A percentile compares a stretch with the other conserved stretches of the same genome.
Conservation (phyloP, 1,140 invertebrate species). For the Pararge aegeria region DNA sequence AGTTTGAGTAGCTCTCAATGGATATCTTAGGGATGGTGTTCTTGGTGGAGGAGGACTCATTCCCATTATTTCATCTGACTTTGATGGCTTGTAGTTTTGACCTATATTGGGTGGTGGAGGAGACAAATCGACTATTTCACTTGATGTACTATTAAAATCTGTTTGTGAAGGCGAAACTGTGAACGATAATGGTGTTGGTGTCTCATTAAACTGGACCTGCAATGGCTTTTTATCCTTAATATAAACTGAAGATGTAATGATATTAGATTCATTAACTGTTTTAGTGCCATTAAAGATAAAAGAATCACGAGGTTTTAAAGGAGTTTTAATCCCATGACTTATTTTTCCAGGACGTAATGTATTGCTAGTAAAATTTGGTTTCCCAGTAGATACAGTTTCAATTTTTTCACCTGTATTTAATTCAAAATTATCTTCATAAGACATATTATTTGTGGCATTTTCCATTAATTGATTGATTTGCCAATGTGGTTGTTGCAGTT, state of each 20-base stretch:
- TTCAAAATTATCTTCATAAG: constrained; percentile 66
- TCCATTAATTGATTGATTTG: constrained; percentile 72
- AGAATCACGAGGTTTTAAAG: constrained; percentile 39
- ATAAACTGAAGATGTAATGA: constrained; percentile 73
- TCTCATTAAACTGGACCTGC: constrained; percentile 60
- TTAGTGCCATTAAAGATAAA: constrained; percentile 42
- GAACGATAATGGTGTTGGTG: constrained; percentile 53
- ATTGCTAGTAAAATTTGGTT: constrained; percentile 11
- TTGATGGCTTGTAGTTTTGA: constrained; percentile 64
- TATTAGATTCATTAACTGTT: constrained; percentile 61
- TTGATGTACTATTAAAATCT: constrained; percentile 49
- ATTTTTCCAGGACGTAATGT: constrained; percentile 11
- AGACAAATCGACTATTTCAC: constrained; percentile 71
- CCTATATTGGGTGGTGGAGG: constrained; percentile 70
- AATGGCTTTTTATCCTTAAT: constrained; percentile 71
- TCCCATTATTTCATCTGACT: constrained; percentile 73
- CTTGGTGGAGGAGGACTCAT: constrained; percentile 73
- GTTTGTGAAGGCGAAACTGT: constrained; percentile 46
- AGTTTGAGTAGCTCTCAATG: constrained; percentile 45
- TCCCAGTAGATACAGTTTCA: constrained; percentile 20
- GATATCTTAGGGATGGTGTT: constrained; percentile 41
- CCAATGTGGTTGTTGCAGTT: constrained; percentile 73
- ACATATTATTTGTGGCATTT: constrained; percentile 61
- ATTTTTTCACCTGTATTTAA: constrained; percentile 74
- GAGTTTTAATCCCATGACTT: constrained; percentile 41